Percentiles rank a stretch among this genome's conserved stretches.
These are phyloP conservation scores for Drosophila nr. perissopoda DNA, from an alignment of 2,888 invertebrate genomes.

Conservation along the genomic window DNA sequence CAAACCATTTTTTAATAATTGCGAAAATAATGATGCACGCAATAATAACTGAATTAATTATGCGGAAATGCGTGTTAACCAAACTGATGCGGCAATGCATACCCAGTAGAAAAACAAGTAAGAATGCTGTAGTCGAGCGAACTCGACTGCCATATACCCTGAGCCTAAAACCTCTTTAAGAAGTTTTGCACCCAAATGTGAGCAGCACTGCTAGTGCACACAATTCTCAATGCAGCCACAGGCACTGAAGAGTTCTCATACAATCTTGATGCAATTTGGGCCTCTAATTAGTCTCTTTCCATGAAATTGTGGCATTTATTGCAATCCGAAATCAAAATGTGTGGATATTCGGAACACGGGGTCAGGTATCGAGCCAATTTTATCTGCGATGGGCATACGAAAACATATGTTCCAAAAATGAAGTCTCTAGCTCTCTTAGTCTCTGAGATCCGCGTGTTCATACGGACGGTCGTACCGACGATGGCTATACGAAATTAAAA, in stretches of 20 bases:
- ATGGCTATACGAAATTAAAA: neutral
- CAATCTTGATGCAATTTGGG: no score
- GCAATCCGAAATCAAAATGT: neutral
- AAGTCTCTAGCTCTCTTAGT: neutral
- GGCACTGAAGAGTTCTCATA: no score
- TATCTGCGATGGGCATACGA: neutral
- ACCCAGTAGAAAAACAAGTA: slow-evolving; percentile 7
- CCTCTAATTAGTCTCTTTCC: no score
- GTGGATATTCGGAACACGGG: neutral
- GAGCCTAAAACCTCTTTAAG: neutral
- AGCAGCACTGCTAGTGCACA: neutral
- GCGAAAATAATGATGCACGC: slow-evolving; percentile 24
- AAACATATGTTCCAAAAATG: neutral
- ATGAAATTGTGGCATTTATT: no score
- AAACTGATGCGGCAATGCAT: slow-evolving; percentile 3
- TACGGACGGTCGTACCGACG: neutral
- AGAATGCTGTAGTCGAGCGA: neutral
- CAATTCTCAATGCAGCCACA: no score
- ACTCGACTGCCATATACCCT: neutral
- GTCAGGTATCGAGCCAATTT: neutral
- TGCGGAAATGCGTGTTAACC: slow-evolving; percentile 14
- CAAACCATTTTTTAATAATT: slow-evolving; percentile 40
- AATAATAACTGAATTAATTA: slow-evolving; percentile 37
- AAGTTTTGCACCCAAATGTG: neutral
- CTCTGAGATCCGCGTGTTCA: neutral